Evolutionary conservation across 2,113 vertebrate species (phyloP).

Genomic region (Vidua macroura): DNA sequence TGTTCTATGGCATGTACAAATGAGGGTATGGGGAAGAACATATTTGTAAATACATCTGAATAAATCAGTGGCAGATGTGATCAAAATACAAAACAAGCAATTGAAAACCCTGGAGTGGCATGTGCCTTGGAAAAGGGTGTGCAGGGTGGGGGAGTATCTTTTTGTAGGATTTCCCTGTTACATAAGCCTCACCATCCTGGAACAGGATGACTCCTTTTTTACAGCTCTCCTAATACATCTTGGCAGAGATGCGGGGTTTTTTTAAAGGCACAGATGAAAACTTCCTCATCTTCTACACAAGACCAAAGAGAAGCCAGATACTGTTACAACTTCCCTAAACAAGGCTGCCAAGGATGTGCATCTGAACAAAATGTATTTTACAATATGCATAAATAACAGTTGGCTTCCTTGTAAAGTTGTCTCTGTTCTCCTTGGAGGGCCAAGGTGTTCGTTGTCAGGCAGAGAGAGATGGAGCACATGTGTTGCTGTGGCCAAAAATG

Average conservation of each 20-base stretch:
- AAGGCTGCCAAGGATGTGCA: not conserved
- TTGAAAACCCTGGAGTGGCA: not conserved
- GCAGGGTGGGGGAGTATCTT: not conserved
- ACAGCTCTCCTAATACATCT: conserved; percentile 58
- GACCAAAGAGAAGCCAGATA: not conserved
- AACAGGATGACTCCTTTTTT: conserved; percentile 59
- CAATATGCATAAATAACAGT: not conserved
- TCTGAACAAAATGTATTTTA: not conserved
- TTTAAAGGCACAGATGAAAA: conserved; percentile 58
- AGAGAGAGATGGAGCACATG: not conserved
- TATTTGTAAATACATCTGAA: conserved; percentile 36
- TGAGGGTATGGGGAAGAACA: not conserved
- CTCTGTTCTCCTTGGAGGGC: not conserved
- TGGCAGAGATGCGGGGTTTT: not conserved
- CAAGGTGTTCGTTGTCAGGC: not conserved
- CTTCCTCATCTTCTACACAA: not conserved
- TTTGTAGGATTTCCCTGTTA: conserved; percentile 53
- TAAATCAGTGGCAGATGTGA: conserved; percentile 38
- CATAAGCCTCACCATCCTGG: not conserved
- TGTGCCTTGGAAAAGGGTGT: not conserved
- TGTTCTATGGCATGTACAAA: not conserved
- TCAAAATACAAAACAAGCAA: not conserved
- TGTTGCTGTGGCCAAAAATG: not conserved
- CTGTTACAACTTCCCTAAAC: not conserved
- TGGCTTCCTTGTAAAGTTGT: not conserved